Base-by-base conservation (phyloP, 2,888 invertebrate genomes). In the Paralinhomoeus sp. region DNA sequence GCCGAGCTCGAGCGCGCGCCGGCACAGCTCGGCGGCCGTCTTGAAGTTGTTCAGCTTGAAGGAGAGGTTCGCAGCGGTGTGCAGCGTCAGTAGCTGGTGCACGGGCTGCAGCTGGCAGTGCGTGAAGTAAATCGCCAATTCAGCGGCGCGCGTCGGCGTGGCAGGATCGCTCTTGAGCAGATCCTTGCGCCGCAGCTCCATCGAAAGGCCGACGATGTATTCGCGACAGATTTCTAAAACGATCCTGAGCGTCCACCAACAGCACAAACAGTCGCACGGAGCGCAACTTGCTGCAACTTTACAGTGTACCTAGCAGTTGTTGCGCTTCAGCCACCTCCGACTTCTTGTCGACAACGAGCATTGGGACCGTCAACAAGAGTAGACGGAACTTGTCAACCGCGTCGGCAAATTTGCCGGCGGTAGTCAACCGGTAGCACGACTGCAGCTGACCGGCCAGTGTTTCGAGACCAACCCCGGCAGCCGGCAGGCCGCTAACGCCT, bases 31-130 rank as follows among this genome's bases (percentile, higher is more conserved):
- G 0, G 80, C 80, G 0, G 91, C 89, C 0, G 85, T 87, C 62
- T 84, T 78, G 64, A 75, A 89, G 67, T 93, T 91, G 63, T 87
- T 91, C 53, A 93, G 68, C 63, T 93, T 97, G 68, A 83, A 97
- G 70, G 87, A 87, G 72, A 93, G 78, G 66, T 89, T 93, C 24
- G 91, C 73, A 1, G 97, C 91, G 0, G 89, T 91, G 43, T 91
- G 71, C 2, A 97, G 72, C 1, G 68, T 62, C 3, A 97, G 71
- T 54, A 97, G 89, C 62, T 87, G 80, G 67, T 97, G 97, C 2
- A 89, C 77, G 0, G 91, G 84, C 62, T 97, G 91, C 17, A 97
- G 70, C 58, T 83, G 82, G 66, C 89, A 89, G 65, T 97, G 93
- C 0, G 93, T 93, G 67, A 97, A 97, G 67, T 97, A 97, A 0